Conservation (phyloP, 2,888 invertebrate genomes). For the Drosophila histrio region DNA sequence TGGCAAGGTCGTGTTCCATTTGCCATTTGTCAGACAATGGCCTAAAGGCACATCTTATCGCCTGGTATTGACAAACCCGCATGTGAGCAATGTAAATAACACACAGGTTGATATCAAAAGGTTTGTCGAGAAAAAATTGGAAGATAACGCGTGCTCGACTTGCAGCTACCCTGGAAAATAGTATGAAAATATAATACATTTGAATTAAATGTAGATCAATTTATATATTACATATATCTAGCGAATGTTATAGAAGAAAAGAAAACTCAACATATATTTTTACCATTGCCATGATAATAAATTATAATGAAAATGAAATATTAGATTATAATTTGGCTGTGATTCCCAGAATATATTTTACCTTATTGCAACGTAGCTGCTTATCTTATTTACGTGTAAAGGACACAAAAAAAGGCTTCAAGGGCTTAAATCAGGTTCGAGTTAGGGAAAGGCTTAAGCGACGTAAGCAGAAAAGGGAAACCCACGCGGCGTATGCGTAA, state of each 20-base stretch:
- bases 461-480: constrained; percentile 20
- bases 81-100: constrained; percentile 33
- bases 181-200: background rate
- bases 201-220: background rate
- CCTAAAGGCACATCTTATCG: constrained; percentile 39
- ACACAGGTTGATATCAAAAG: constrained; percentile 43
- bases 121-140: background rate
- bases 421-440: constrained; percentile 25
- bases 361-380: background rate
- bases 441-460: constrained; percentile 44
- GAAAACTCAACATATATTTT: background rate
- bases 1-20: constrained; percentile 33
- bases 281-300: too few relatives aligned
- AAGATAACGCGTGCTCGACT: background rate
- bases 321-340: background rate
- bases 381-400: background rate
- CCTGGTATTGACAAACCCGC: constrained; percentile 45
- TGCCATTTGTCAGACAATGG: constrained; percentile 44
- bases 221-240: too few relatives aligned
- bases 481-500: constrained; percentile 60
- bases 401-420: constrained; percentile 30
- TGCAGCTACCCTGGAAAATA: constrained; percentile 1
- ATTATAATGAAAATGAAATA: background rate
- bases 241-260: too few relatives aligned
- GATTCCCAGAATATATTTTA: background rate